Evolutionary conservation across 2,113 vertebrate species (phyloP), one percentile per base, ranked within the genome.

Genomic region (Chauna torquata): DNA sequence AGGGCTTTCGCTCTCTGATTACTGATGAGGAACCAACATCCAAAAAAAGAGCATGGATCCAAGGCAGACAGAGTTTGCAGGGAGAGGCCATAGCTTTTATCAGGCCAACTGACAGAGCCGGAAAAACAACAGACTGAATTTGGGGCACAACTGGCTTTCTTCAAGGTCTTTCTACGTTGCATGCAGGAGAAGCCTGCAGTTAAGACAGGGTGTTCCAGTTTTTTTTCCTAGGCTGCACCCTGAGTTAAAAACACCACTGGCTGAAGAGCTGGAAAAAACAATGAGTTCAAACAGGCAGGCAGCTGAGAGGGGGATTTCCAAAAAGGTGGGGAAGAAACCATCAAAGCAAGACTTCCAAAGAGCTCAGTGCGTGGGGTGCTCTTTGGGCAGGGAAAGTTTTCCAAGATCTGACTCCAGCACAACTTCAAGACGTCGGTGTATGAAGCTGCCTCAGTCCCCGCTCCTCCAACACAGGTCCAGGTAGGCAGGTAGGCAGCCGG

Each of bases 311-410:
- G 96, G 96, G 78, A 95, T 96, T 96, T 96, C 94, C 92, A 3
- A 90, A 93, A 82, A 92, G 82, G 87, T 90, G 94, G 92, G 49
- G 82, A 90, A 93, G 82, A 90, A 96, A 90, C 70, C 87, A 95
- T 96, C 94, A 97, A 96, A 96, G 93, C 36, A 76, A 90, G 68
- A 54, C 69, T 93, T 90, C 79, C 92, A 93, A 77, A 72, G 85
- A 80, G 50, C 49, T 69, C 6, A 0, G 42, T 49, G 55, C 4
- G n/a, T 82, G 61, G 83, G 83, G 70, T 62, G 76, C 50, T 83
- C 59, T 66, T 68, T 59, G 64, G 93, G 68, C 68, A 90, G 50
- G 58, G 50, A 70, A 88, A 50, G 66, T 49, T 88, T 94, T 90
- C 85, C 82, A 86, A 62, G 55, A 45, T 80, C 75, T 88, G 75